Evolutionary conservation across 2,888 invertebrate genomes (phyloP).

Genomic region (Panzeria rudis): DNA sequence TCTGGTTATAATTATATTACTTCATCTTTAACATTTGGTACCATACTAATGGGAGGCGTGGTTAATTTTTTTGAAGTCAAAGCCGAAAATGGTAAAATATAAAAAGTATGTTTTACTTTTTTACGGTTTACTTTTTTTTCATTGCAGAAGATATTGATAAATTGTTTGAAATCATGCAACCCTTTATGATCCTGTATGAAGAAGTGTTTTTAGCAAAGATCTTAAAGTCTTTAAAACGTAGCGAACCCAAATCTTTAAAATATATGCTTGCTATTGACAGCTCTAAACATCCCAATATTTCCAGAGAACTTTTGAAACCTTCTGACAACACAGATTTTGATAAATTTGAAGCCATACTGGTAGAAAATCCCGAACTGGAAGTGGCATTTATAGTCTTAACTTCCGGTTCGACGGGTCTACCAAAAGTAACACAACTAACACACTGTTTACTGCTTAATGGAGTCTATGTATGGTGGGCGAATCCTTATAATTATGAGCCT

Average conservation of each 20-base stretch:
- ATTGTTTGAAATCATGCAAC: slow-evolving; percentile 63
- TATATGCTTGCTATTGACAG: slow-evolving; percentile 42
- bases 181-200: slow-evolving; percentile 73
- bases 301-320: slow-evolving; percentile 27
- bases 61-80: slow-evolving; percentile 73
- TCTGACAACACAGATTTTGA: not conserved
- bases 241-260: slow-evolving; percentile 58
- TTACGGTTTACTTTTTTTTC: not conserved
- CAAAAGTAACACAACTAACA: slow-evolving; percentile 69
- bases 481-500: slow-evolving; percentile 34
- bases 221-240: slow-evolving; percentile 43
- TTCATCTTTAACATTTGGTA: slow-evolving; percentile 71
- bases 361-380: slow-evolving; percentile 50
- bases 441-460: slow-evolving; percentile 71
- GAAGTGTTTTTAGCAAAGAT: slow-evolving; percentile 54
- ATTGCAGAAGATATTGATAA: slow-evolving; percentile 66
- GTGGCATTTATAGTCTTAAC: slow-evolving; percentile 72
- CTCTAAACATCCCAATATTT: not conserved
- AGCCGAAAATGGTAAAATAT: slow-evolving; percentile 65
- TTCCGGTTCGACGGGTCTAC: slow-evolving; percentile 73
- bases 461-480: slow-evolving; percentile 68
- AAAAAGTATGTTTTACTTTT: not conserved
- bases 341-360: slow-evolving; percentile 5
- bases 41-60: slow-evolving; percentile 66
- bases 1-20: slow-evolving; percentile 62